Evolutionary conservation across 2,797 vertebrate genomes (phyloP).

Genomic region (Vultur gryphus): DNA sequence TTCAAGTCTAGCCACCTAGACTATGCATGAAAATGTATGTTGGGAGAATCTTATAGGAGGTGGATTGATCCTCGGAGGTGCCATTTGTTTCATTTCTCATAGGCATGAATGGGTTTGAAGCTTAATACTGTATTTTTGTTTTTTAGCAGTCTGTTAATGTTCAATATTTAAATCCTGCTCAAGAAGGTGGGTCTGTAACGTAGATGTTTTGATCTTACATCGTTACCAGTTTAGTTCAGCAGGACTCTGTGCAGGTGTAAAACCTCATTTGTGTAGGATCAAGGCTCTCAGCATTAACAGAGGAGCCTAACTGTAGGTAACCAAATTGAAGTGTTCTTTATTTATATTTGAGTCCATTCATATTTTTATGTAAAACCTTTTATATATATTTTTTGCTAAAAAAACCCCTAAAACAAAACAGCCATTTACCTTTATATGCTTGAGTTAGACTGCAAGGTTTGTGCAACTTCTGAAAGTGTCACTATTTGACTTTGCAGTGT

Average conservation of each 20-base stretch:
- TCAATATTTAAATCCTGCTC: background rate
- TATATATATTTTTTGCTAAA: background rate
- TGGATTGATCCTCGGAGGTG: background rate
- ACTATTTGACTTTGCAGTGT: slow-evolving; percentile 4
- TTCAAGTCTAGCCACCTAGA: background rate
- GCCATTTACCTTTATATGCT: background rate
- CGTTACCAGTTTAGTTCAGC: background rate
- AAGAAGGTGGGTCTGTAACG: background rate
- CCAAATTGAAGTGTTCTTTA: background rate
- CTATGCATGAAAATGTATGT: background rate
- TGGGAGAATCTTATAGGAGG: background rate
- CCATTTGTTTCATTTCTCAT: background rate
- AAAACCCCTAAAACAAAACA: background rate
- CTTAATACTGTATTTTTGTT: background rate
- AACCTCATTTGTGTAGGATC: background rate
- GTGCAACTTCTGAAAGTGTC: background rate
- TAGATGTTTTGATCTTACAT: background rate
- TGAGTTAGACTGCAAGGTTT: background rate
- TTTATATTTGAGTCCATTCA: background rate
- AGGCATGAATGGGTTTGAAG: background rate
- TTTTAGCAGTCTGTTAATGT: background rate
- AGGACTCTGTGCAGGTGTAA: background rate
- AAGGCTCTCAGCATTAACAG: background rate
- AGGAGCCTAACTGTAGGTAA: background rate
- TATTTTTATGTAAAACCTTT: background rate